Base-by-base conservation (phyloP, 2,113 vertebrate species). In the Oryzias woworae region DNA sequence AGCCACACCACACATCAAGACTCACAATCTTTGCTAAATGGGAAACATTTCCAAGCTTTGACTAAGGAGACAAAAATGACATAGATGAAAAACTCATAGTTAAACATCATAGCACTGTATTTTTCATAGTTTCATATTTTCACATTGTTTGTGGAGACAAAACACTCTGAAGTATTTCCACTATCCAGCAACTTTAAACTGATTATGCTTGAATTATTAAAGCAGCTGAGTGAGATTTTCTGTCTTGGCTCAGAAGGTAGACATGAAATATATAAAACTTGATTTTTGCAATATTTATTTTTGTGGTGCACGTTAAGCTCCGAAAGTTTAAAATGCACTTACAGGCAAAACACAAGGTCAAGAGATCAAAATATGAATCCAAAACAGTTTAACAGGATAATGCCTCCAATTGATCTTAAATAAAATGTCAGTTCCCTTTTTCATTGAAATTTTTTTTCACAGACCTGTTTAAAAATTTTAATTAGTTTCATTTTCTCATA, bases 1-100 rank as follows among this genome's bases (percentile, higher is more conserved):
- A 70, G 66, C 41, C 46, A 63, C 22, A 18, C 52, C 53, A 60
- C 55, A 18, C 51, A 66, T 69, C 49, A 60, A 61, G 44, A 65
- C 46, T 58, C 65, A 58, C 50, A 50, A 46, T 78, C 36, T 79
- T 66, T 28, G 47, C 64, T 58, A 53, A 36, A 43, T 54, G 26
- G 28, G 63, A 31, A 44, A 22, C 10, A 66, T 47, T 54, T 66
- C 43, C 23, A 10, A 5, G 46, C 23, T 28, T 8, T 53, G 26
- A 23, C 44, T 46, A 14, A 48, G 42, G 17, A 69, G 47, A 31
- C 75, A 69, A 66, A 53, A 52, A 58, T 45, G 62, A 59, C 1
- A 64, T 14, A 28, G 22, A 44, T 57, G 1, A 24, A 44, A 28
- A 12, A 12, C 36, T 36, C 36, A 36, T 36, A 36, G 36, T 36